Percentiles rank a stretch among this genome's conserved stretches.
Conservation (phyloP, 2,797 vertebrate species). For the Hephaestus fuliginosus region DNA sequence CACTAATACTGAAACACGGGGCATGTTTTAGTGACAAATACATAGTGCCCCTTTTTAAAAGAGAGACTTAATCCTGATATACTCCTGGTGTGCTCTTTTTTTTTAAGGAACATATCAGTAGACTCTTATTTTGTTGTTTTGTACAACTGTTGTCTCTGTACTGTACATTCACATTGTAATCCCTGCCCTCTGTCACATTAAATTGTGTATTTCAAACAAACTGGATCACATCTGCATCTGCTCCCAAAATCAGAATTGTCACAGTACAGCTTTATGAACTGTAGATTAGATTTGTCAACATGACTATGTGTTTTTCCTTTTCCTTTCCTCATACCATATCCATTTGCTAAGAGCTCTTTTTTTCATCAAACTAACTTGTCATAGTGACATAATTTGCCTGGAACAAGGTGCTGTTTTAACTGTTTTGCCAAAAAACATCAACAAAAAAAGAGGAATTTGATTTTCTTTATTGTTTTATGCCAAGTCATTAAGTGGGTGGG, state of each 20-base stretch:
- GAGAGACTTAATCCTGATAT: not conserved
- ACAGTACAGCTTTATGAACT: not conserved
- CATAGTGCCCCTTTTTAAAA: not conserved
- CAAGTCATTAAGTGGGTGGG: conserved; percentile 53
- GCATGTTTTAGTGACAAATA: not conserved
- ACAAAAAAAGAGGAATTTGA: not conserved
- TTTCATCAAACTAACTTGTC: conserved; percentile 18
- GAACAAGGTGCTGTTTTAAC: conserved; percentile 3
- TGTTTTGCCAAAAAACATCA: conserved; percentile 18
- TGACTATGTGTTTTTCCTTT: not conserved
- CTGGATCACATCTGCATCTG: not conserved
- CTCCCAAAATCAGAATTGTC: not conserved
- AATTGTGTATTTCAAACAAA: not conserved
- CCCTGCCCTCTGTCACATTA: not conserved
- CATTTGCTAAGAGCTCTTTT: conserved; percentile 15
- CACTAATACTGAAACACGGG: not conserved
- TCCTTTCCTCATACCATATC: not conserved
- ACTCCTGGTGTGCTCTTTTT: not conserved
- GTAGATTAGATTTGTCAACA: not conserved
- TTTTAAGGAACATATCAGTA: not conserved
- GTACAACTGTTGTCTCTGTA: not conserved
- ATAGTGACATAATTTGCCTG: not conserved
- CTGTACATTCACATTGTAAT: conserved; percentile 1
- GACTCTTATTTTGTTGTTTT: not conserved
- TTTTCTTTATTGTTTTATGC: conserved; percentile 27